A percentile compares a stretch with the other conserved stretches of the same genome.
These are phyloP conservation scores for Ahaetulla prasina DNA, from an alignment of 2,113 vertebrate species.

Conservation along the genomic window DNA sequence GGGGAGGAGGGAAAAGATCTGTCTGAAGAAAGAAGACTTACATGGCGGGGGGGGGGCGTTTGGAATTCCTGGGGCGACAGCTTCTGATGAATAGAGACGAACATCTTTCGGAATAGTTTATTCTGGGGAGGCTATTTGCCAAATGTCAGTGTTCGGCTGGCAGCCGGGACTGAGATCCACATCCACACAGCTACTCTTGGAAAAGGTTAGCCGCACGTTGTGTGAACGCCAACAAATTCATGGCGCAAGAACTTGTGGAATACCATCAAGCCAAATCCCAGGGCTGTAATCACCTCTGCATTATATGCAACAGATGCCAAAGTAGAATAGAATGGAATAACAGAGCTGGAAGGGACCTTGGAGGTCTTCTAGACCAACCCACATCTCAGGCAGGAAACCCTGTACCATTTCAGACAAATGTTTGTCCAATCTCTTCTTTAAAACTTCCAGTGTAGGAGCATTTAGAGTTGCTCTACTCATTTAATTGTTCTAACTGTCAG, in stretches of 20 bases:
- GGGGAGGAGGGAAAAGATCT: background rate
- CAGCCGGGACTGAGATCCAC: background rate
- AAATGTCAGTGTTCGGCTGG: slow-evolving; percentile 1
- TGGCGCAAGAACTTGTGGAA: background rate
- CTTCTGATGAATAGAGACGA: background rate
- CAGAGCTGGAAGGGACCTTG: too few relatives aligned
- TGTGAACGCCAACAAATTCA: background rate
- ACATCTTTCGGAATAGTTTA: background rate
- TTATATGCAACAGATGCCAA: too few relatives aligned
- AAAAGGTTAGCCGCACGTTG: background rate
- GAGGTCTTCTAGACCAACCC: too few relatives aligned
- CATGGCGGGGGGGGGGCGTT: background rate
- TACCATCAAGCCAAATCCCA: background rate
- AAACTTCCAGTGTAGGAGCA: too few relatives aligned
- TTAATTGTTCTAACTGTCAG: too few relatives aligned
- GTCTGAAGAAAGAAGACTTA: slow-evolving; percentile 33
- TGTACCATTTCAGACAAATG: too few relatives aligned
- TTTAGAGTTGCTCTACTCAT: too few relatives aligned
- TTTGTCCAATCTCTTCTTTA: too few relatives aligned
- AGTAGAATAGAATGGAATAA: too few relatives aligned
- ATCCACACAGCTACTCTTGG: background rate
- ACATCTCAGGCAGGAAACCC: too few relatives aligned
- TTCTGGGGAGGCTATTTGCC: background rate
- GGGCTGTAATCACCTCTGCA: background rate
- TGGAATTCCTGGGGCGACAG: slow-evolving; percentile 4